Evolutionary conservation across 35 echinoderm and acorn worm species (phyloP), one percentile per base, ranked within the genome.

Genomic region (Strongylocentrotus purpuratus): DNA sequence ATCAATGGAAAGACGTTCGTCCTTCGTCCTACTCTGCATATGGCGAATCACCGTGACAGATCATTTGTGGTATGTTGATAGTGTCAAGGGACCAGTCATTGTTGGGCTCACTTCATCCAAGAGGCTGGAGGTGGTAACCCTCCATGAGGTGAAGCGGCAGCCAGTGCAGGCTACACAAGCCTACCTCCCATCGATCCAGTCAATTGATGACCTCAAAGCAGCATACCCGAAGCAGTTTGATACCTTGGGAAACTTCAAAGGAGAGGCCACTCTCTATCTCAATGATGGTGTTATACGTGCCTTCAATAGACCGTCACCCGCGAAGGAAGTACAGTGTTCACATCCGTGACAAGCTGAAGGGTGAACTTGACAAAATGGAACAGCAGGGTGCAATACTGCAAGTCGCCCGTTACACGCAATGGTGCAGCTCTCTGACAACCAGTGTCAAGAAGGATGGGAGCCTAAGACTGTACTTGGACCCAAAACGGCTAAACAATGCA

Each of bases 271-370:
- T 17, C 61, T 70, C 22, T 25, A 22, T 25, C 61, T 70, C 22
- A 58, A 58, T 9, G 50, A 58, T 58, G 50, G 15, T 58, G 50
- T 12, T 52, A 58, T 15, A 12, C 50, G 59, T 65, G 92, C 94
- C 94, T 31, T 94, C 41, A 9, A 94, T 95, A 22, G 96, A 94
- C 25, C 94, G 9, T 90, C 90, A 60, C n/a, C n/a, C n/a, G n/a
- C n/a, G n/a, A n/a, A 90, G 92, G 32, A 97, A 97, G 60, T 97
- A 71, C 91, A 95, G 94, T 46, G 92, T 95, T 60, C 95, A 97
- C 90, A 71, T 97, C 15, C 91, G 94, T 47, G n/a, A 61, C 18
- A 97, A 96, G 60, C 33, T 96, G 32, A 94, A 92, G 92, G 15
- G 33, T 33, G 96, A 97, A 55, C 93, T 96, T 13, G 92, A 97